These are phyloP conservation scores for Tyria jacobaeae DNA, from an alignment of 2,888 invertebrate genomes.

Conservation along the genomic window DNA sequence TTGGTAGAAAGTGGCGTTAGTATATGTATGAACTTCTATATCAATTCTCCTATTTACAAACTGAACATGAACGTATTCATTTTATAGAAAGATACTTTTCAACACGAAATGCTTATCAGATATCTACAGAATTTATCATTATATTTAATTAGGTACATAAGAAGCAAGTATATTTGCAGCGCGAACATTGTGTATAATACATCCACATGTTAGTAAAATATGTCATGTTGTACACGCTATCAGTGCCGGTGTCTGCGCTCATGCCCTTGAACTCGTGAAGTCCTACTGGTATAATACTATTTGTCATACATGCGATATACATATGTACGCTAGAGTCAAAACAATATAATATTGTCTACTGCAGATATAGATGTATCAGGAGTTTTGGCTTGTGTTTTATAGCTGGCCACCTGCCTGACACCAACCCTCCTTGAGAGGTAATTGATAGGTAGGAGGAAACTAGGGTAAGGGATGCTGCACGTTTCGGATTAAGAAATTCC, in stretches of 20 bases:
- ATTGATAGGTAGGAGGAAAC: too few species aligned
- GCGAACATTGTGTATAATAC: background rate
- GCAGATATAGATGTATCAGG: too few species aligned
- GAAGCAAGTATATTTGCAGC: background rate
- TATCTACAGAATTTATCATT: background rate
- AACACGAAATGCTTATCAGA: background rate
- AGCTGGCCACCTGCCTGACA: too few species aligned
- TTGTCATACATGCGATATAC: conserved; percentile 29
- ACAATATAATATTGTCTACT: conserved; percentile 10
- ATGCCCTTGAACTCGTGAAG: conserved; percentile 56
- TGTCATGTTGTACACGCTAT: conserved; percentile 30
- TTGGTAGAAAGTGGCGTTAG: too few species aligned
- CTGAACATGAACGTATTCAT: background rate
- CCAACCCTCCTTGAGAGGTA: too few species aligned
- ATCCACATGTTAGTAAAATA: conserved; percentile 2
- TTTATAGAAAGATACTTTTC: background rate
- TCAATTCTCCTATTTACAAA: too few species aligned
- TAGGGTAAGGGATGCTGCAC: too few species aligned
- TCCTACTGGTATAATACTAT: conserved; percentile 49
- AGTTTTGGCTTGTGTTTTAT: too few species aligned
- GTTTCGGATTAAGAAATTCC: too few species aligned
- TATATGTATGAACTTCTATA: too few species aligned
- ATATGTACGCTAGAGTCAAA: conserved; percentile 38
- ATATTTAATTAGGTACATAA: background rate
- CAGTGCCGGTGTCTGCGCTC: conserved; percentile 34